Evolutionary conservation across 2,113 vertebrate species (phyloP), one percentile per base, ranked within the genome.

Genomic region (Syrrhaptes paradoxus): DNA sequence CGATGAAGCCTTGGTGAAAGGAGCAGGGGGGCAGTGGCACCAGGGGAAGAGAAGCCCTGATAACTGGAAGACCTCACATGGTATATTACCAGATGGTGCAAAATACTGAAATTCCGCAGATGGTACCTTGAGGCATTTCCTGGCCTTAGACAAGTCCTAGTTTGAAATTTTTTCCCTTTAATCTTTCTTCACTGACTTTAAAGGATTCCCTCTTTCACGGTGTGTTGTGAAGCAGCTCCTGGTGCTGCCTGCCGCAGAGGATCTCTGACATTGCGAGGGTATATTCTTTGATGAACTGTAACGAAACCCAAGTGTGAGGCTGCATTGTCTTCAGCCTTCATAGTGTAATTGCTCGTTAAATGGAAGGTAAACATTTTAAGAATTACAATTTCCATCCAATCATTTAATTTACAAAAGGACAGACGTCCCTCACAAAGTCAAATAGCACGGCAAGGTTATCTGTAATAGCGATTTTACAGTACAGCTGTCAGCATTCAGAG

Each of bases 331-430:
- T 95, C 83, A 81, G 68, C 41, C 36, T 91, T 68, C 87, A 65
- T 78, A 86, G 90, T 52, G 77, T 73, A 10, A 71, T 67, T 92
- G 46, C 70, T 94, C 84, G 96, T 87, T 84, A 93, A 95, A 87
- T 24, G 77, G 36, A 72, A 96, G 48, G 82, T 75, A 96, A 96
- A 87, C 36, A 84, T 43, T 93, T 90, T 88, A 97, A 92, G 72
- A 95, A 49, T 54, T 61, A 79, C 62, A 88, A 89, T 93, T 96
- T 88, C 46, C 48, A 91, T 74, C 57, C 63, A 89, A 43, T 85
- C 34, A 73, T 74, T 91, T 66, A 63, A 66, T 80, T 96, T 92
- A 95, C 67, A 57, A 92, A 45, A 72, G 80, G 82, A 63, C 32
- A 96, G 49, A 65, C 2, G 1, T 43, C 89, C 66, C 85, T 67